Percentiles rank a stretch among this genome's conserved stretches.
Evolutionary conservation across 2,113 vertebrate species (phyloP).

Genomic region (Hepsetus odoe): DNA sequence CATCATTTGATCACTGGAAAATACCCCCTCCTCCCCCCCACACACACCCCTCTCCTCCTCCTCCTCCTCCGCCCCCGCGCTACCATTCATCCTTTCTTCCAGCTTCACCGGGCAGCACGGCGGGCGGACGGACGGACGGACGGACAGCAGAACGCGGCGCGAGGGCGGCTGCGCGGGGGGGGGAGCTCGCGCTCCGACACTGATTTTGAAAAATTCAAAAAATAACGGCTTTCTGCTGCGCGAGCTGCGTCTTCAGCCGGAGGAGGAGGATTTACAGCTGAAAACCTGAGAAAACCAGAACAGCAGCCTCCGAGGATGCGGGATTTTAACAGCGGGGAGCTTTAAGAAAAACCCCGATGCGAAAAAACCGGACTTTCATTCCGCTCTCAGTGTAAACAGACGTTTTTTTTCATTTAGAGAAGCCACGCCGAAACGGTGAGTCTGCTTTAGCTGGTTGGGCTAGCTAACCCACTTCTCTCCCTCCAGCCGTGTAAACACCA

Average conservation of each 20-base stretch:
- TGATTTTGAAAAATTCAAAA: not conserved
- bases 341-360: constrained; percentile 36
- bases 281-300: too few species aligned
- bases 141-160: not conserved
- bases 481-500: too few species aligned
- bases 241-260: constrained; percentile 23
- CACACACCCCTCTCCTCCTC: too few species aligned
- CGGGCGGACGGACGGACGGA: constrained; percentile 24
- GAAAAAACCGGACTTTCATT: not conserved
- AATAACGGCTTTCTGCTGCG: constrained; percentile 9
- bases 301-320: too few species aligned
- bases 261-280: constrained; percentile 9
- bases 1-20: too few species aligned
- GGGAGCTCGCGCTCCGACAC: constrained; percentile 21
- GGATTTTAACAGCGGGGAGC: constrained; percentile 31
- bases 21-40: too few species aligned
- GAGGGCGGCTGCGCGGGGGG: constrained; percentile 21
- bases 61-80: constrained; percentile 18
- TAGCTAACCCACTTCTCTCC: too few species aligned
- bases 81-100: constrained; percentile 53
- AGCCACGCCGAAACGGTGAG: constrained; percentile 39
- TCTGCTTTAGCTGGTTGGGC: not conserved
- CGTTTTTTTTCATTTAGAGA: constrained; percentile 3
- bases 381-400: not conserved
- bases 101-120: not conserved